phyloP scores from a whole-genome alignment of 2,113 vertebrate species.

The Trochalopteron elliotii region DNA sequence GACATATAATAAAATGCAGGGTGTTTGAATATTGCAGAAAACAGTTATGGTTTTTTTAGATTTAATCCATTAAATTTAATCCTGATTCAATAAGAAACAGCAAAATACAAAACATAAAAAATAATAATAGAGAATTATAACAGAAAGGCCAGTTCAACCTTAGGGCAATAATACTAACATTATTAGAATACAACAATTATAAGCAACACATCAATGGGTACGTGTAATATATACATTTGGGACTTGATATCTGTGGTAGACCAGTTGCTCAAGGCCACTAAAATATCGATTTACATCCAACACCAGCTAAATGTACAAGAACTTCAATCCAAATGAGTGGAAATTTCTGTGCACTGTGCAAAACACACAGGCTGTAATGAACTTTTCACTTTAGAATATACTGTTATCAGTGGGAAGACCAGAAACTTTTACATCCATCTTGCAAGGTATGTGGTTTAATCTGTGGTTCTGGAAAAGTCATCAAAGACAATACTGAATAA shows the following conservation, averaged over 20 bases:
- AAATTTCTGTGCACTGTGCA: background rate
- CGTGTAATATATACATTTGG: conserved; percentile 40
- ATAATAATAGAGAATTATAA: conserved; percentile 36
- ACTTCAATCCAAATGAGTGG: background rate
- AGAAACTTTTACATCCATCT: background rate
- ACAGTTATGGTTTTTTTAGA: background rate
- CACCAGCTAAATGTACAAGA: conserved; percentile 3
- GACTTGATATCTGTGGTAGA: conserved; percentile 40
- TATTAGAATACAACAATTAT: conserved; percentile 26
- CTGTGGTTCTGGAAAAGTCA: background rate
- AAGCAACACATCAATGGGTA: conserved; percentile 38
- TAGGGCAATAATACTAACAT: background rate
- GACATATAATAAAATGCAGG: background rate
- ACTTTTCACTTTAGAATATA: background rate
- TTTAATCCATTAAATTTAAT: conserved; percentile 46
- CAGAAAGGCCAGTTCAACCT: conserved; percentile 20
- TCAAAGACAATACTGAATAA: background rate
- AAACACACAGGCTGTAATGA: background rate
- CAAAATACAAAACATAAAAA: conserved; percentile 48
- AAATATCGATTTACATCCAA: conserved; percentile 39
- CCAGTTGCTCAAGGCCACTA: conserved; percentile 68
- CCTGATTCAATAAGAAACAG: conserved; percentile 44
- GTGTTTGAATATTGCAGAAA: background rate
- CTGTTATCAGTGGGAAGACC: background rate
- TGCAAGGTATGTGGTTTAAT: background rate